These are phyloP conservation scores for Alexandromys fortis DNA, from an alignment of 2,113 vertebrate species.

Conservation along the genomic window DNA sequence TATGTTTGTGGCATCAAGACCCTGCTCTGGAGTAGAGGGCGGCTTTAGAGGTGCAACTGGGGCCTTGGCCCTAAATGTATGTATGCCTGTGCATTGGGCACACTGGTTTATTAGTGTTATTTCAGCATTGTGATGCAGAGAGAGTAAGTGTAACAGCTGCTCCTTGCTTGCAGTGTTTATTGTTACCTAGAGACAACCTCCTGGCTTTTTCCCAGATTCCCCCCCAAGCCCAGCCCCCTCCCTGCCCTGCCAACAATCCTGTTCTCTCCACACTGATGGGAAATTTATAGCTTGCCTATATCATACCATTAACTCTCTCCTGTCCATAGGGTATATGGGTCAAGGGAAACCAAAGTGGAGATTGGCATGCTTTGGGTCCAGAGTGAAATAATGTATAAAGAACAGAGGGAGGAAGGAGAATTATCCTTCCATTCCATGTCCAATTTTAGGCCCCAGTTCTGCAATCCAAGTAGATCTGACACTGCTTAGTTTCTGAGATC, in stretches of 20 bases:
- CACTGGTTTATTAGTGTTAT: slow-evolving; percentile 87
- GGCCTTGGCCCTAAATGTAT: neutral
- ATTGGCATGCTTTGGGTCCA: neutral
- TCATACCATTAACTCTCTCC: slow-evolving; percentile 85
- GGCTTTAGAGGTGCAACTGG: neutral
- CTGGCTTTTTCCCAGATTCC: slow-evolving; percentile 89
- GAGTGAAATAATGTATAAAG: neutral
- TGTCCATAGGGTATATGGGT: slow-evolving; percentile 58
- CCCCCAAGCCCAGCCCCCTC: slow-evolving; percentile 74
- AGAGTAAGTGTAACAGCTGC: slow-evolving; percentile 90
- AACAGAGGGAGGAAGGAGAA: neutral
- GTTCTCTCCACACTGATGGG: slow-evolving; percentile 82
- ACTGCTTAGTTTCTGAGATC: neutral
- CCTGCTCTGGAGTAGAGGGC: slow-evolving; percentile 39
- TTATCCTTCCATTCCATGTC: neutral
- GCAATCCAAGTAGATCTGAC: too few relatives aligned
- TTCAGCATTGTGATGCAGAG: slow-evolving; percentile 90
- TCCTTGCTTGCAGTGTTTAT: slow-evolving; percentile 89
- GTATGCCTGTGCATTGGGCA: slow-evolving; percentile 67
- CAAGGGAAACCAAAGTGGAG: slow-evolving; percentile 46
- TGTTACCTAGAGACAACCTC: slow-evolving; percentile 91
- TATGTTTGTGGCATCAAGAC: neutral
- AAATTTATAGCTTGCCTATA: slow-evolving; percentile 87
- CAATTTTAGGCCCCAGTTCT: neutral
- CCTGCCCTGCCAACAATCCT: slow-evolving; percentile 78